These are phyloP conservation scores for Diarsia mendica DNA, from an alignment of 2,888 invertebrate species.

Conservation along the genomic window DNA sequence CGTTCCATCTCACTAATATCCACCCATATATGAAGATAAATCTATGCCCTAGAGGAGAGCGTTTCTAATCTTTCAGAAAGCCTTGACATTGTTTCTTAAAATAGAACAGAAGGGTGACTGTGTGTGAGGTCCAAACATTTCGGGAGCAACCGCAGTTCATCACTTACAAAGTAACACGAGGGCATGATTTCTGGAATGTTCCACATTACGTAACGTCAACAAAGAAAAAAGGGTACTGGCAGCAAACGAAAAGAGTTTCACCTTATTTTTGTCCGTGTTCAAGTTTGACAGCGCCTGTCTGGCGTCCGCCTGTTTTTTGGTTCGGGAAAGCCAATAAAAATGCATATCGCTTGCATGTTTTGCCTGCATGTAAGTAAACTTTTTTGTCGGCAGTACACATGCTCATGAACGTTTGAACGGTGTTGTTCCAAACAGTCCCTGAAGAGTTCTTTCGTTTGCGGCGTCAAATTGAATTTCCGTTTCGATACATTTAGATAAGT, in stretches of 20 bases:
- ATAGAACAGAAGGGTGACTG: constrained; percentile 54
- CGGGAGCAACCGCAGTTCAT: constrained; percentile 32
- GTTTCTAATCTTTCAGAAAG: constrained; percentile 64
- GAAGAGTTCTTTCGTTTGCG: constrained; percentile 65
- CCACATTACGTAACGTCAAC: constrained; percentile 14
- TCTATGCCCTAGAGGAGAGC: constrained; percentile 58
- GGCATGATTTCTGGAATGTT: constrained; percentile 23
- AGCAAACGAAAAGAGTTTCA: background rate
- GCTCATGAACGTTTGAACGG: constrained; percentile 52
- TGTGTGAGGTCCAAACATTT: constrained; percentile 49
- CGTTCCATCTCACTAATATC: constrained; percentile 57
- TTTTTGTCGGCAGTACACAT: constrained; percentile 32
- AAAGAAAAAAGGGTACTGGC: constrained; percentile 3
- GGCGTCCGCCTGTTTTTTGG: background rate
- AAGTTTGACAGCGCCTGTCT: constrained; percentile 7
- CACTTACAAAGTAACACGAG: constrained; percentile 25
- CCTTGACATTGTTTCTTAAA: constrained; percentile 66
- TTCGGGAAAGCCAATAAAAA: background rate
- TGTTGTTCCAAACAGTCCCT: constrained; percentile 62
- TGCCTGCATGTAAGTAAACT: constrained; percentile 5
- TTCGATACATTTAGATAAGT: constrained; percentile 70
- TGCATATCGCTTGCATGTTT: constrained; percentile 1
- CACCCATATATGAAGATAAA: constrained; percentile 63
- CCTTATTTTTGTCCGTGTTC: constrained; percentile 1
- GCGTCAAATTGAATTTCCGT: constrained; percentile 72